These are phyloP conservation scores for Bufo gargarizans DNA, from an alignment of 2,113 vertebrate genomes.

Conservation along the genomic window DNA sequence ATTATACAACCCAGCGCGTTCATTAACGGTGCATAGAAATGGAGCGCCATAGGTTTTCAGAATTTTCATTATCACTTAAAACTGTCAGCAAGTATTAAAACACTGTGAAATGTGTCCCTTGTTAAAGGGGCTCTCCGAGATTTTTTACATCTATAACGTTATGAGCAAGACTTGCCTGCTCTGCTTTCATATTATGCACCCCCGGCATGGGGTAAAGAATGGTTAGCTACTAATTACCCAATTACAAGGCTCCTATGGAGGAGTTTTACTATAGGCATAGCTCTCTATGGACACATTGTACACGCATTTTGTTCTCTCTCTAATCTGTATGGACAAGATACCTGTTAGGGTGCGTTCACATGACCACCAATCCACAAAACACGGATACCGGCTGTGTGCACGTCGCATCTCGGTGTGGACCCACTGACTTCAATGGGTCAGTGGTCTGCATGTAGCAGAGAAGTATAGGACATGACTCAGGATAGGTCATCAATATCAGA, in stretches of 20 bases:
- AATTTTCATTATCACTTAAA: slow-evolving; percentile 38
- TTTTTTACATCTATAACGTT: background rate
- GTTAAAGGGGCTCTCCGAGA: background rate
- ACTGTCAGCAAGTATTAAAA: slow-evolving; percentile 18
- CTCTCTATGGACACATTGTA: background rate
- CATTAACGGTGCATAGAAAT: slow-evolving; percentile 39
- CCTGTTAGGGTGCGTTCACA: no score
- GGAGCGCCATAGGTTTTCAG: background rate
- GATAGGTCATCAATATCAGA: no score
- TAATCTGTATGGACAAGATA: no score
- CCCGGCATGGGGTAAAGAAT: background rate
- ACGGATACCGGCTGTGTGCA: no score
- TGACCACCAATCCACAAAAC: no score
- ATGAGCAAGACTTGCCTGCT: background rate
- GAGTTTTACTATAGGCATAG: background rate
- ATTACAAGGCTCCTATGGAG: background rate
- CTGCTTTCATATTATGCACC: background rate
- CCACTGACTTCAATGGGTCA: no score
- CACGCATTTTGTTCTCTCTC: no score
- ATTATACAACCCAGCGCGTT: slow-evolving; percentile 31
- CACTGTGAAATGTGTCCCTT: slow-evolving; percentile 14
- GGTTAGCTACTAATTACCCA: background rate
- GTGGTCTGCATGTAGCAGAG: no score
- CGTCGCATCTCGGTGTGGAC: no score
- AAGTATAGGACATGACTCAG: no score